Percentiles rank a stretch among this genome's conserved stretches.
phyloP scores from a whole-genome alignment of 2,113 vertebrate species.

The Neotoma lepida region DNA sequence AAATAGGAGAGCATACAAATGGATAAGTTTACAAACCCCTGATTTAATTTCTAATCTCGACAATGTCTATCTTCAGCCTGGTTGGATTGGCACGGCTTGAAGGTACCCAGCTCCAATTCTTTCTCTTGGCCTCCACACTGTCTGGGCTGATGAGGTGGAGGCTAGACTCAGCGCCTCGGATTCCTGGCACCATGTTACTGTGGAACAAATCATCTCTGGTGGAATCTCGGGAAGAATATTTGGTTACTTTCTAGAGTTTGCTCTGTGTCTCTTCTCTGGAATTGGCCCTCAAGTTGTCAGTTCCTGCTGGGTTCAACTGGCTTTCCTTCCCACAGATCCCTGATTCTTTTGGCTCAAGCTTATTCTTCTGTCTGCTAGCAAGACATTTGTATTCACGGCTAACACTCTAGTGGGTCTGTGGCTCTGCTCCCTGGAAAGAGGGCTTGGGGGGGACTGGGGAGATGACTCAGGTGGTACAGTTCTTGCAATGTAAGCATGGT shows the following conservation, averaged over 20 bases:
- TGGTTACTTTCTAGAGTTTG: slow-evolving; percentile 21
- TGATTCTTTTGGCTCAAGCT: neutral
- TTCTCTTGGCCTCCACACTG: slow-evolving; percentile 64
- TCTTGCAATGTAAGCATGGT: neutral
- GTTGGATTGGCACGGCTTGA: neutral
- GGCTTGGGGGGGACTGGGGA: neutral
- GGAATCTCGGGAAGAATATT: slow-evolving; percentile 55
- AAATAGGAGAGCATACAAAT: slow-evolving; percentile 49
- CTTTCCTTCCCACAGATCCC: neutral
- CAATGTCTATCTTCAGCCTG: neutral
- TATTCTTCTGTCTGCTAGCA: neutral
- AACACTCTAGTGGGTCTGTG: neutral
- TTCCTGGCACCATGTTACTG: slow-evolving; percentile 37
- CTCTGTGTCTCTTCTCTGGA: slow-evolving; percentile 1
- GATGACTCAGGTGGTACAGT: neutral
- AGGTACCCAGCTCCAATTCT: neutral
- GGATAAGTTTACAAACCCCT: slow-evolving; percentile 46
- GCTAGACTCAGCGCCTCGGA: slow-evolving; percentile 22
- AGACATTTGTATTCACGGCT: neutral
- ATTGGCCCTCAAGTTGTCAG: neutral
- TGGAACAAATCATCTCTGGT: slow-evolving; percentile 42
- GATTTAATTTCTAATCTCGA: slow-evolving; percentile 37
- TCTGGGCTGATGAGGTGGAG: slow-evolving; percentile 38
- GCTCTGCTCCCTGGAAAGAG: neutral
- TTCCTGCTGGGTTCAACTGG: neutral